phyloP scores from a whole-genome alignment of 2,888 invertebrate genomes.

The Acleris literana region DNA sequence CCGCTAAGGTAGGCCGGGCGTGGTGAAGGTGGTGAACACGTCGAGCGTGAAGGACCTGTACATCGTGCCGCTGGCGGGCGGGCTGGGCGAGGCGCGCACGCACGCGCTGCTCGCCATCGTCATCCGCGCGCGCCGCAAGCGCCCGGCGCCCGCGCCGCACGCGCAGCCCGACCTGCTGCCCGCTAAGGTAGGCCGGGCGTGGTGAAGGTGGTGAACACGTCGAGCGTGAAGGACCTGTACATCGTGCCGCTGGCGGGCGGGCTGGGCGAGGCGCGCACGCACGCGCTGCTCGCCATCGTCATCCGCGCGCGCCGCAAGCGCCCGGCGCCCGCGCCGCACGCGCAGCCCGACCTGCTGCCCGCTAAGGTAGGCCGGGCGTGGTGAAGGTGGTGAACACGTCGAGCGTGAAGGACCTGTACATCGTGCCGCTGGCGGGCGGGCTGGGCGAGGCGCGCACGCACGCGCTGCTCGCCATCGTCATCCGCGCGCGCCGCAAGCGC shows the following conservation, averaged over 20 bases:
- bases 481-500: too few relatives aligned
- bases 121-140: slow-evolving; percentile 81
- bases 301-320: slow-evolving; percentile 82
- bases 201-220: slow-evolving; percentile 88
- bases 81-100: slow-evolving; percentile 89
- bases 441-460: too few relatives aligned
- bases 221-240: slow-evolving; percentile 94
- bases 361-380: slow-evolving; percentile 87
- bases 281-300: slow-evolving; percentile 92
- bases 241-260: slow-evolving; percentile 92
- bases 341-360: slow-evolving; percentile 36
- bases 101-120: slow-evolving; percentile 93
- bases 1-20: slow-evolving; percentile 86
- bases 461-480: too few relatives aligned
- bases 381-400: slow-evolving; percentile 89
- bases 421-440: slow-evolving; percentile 93
- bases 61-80: slow-evolving; percentile 92
- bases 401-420: slow-evolving; percentile 95
- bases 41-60: slow-evolving; percentile 94
- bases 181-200: slow-evolving; percentile 87
- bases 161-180: slow-evolving; percentile 39
- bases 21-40: slow-evolving; percentile 88
- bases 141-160: slow-evolving; percentile 51
- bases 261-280: slow-evolving; percentile 89
- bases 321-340: slow-evolving; percentile 49